Evolutionary conservation across 2,797 vertebrate species (phyloP), one percentile per base, ranked within the genome.

Genomic region (Potorous gilbertii): DNA sequence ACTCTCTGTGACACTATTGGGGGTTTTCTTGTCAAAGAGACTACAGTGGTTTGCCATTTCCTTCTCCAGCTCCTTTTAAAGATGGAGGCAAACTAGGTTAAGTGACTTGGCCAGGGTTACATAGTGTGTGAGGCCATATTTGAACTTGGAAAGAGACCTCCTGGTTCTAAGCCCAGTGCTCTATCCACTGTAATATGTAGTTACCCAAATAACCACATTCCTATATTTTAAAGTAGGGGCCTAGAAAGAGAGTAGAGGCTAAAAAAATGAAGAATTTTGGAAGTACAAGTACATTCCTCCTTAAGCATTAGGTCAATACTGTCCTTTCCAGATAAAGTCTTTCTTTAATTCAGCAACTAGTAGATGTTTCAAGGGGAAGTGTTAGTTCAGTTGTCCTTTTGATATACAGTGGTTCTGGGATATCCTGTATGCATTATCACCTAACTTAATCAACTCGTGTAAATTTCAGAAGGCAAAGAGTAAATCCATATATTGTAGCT

Each of bases 391-490:
- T 91, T 96, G 93, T 96, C 96, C 57, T 93, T 97, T 94, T 93
- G 90, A 96, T 96, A 90, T 55, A 92, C 40, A 94, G 3, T 55
- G 92, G 21, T 91, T 94, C 57, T 55, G 89, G 90, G 55, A 95
- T 92, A 57, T 92, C 91, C 92, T 96, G 90, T 54, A 29, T 57
- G 12, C 56, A 94, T 96, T 96, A 96, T 95, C 91, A 96, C 27
- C 52, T 59, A 91, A 94, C 81, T 92, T 97, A 95, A 96, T 96
- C 96, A 95, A 96, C 92, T 54, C 57, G 34, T 95, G 74, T 94
- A 96, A 92, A 96, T 97, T 96, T 96, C 27, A 95, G 31, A 34
- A 96, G 24, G 62, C 90, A 74, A 95, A 95, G 24, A 97, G 5
- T 97, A 94, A 96, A 94, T 97, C 54, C 56, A 90, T 74, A 52